Conservation (phyloP, 2,888 invertebrate species). For the Hydropsyche betteni region DNA sequence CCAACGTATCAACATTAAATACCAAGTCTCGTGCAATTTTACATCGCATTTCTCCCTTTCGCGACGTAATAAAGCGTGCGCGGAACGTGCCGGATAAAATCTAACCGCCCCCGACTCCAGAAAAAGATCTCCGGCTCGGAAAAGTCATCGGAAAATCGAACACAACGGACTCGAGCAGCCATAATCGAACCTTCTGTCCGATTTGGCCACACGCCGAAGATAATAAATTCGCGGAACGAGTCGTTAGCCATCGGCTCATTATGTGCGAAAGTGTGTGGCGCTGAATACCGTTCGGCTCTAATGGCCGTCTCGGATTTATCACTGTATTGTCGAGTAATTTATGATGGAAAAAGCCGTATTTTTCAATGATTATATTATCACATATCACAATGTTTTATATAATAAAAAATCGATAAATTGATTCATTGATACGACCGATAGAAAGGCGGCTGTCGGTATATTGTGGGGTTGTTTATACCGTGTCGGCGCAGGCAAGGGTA, state of each 20-base stretch:
- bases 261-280: not conserved
- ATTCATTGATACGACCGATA: too few species aligned
- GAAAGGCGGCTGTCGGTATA: too few species aligned
- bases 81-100: constrained; percentile 44
- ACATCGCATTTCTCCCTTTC: constrained; percentile 33
- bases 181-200: too few species aligned
- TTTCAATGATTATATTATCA: too few species aligned
- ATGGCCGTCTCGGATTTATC: not conserved
- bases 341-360: too few species aligned
- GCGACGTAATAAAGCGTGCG: constrained; percentile 42
- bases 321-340: too few species aligned
- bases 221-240: constrained; percentile 6
- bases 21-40: not conserved
- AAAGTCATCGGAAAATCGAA: constrained; percentile 34
- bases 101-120: constrained; percentile 17
- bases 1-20: not conserved
- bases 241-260: not conserved
- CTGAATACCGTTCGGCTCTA: not conserved
- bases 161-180: not conserved
- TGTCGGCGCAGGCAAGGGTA: too few species aligned
- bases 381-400: too few species aligned
- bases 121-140: constrained; percentile 27
- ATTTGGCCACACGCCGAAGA: not conserved
- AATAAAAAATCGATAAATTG: too few species aligned
- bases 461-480: too few species aligned